A percentile compares a stretch with the other conserved stretches of the same genome.
These are phyloP conservation scores for Spodoptera littoralis DNA, from an alignment of 2,888 invertebrate genomes.

Conservation along the genomic window DNA sequence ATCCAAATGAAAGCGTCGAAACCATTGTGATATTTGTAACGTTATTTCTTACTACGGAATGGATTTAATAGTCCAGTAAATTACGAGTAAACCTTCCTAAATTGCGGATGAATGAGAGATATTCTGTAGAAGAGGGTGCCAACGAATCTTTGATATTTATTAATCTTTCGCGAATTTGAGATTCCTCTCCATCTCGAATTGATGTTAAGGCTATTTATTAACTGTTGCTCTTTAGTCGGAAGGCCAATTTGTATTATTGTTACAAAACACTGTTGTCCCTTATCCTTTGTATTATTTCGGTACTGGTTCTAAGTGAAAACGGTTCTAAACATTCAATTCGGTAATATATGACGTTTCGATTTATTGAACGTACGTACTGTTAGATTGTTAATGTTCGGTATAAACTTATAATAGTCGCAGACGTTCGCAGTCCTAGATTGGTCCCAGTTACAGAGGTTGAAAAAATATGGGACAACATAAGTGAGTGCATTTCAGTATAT, in stretches of 20 bases:
- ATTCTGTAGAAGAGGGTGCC: slow-evolving; percentile 17
- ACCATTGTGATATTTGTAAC: slow-evolving; percentile 6
- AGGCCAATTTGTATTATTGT: slow-evolving; percentile 35
- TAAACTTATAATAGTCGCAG: too few species aligned
- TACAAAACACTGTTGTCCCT: slow-evolving; percentile 7
- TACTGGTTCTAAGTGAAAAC: too few species aligned
- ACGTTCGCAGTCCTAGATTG: too few species aligned
- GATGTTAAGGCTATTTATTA: slow-evolving; percentile 30
- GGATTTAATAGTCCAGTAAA: slow-evolving; percentile 25
- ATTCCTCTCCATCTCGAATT: slow-evolving; percentile 36
- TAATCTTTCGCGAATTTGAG: slow-evolving; percentile 29
- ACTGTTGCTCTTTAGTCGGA: slow-evolving; percentile 28
- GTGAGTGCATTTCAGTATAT: too few species aligned
- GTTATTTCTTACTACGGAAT: slow-evolving; percentile 7
- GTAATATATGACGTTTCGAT: too few species aligned
- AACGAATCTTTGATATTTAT: slow-evolving; percentile 36
- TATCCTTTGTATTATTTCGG: neutral
- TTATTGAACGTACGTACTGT: too few species aligned
- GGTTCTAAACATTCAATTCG: too few species aligned
- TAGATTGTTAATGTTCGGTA: too few species aligned
- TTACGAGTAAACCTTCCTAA: slow-evolving; percentile 16
- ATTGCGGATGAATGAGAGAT: slow-evolving; percentile 25
- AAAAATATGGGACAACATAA: too few species aligned
- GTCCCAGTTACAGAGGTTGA: too few species aligned
- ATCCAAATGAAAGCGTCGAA: neutral